Evolutionary conservation across 92 coral and sea anemone species (phyloP).

Genomic region (Porites rus): DNA sequence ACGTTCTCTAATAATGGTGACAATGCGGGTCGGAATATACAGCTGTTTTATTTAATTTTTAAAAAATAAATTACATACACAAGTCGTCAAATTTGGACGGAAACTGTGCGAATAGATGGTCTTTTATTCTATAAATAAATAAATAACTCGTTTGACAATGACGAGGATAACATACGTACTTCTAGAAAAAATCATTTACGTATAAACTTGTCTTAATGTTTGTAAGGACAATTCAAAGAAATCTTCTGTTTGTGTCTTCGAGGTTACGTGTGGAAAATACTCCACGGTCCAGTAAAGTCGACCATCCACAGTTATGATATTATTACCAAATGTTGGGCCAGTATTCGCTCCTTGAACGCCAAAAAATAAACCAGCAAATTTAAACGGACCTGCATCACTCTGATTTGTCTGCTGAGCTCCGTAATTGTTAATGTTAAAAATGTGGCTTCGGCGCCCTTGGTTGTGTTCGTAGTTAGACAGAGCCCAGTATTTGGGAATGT

Average conservation of each 20-base stretch:
- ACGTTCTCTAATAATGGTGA: no score
- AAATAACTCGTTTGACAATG: no score
- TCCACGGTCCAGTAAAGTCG: slow-evolving; percentile 68
- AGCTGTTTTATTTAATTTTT: no score
- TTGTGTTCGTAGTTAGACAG: slow-evolving; percentile 33
- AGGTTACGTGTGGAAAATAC: slow-evolving; percentile 63
- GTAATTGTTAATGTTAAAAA: slow-evolving; percentile 34
- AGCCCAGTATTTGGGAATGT: slow-evolving; percentile 25
- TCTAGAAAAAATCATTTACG: no score
- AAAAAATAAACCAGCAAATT: slow-evolving; percentile 36
- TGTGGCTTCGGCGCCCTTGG: slow-evolving; percentile 36
- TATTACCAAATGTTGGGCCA: slow-evolving; percentile 61
- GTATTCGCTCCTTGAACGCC: slow-evolving; percentile 47
- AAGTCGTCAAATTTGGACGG: no score
- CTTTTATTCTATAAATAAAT: no score
- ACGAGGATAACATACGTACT: no score
- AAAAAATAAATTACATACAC: no score
- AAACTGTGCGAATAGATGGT: no score
- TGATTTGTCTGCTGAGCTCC: slow-evolving; percentile 26
- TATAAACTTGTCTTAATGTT: slow-evolving; percentile 40
- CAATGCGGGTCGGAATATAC: no score
- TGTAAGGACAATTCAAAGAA: slow-evolving; percentile 55
- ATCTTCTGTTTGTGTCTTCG: slow-evolving; percentile 60
- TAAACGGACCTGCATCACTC: background rate
- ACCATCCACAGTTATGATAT: slow-evolving; percentile 67